phyloP scores from a whole-genome alignment of 2,888 invertebrate species.

The Eupithecia inturbata region DNA sequence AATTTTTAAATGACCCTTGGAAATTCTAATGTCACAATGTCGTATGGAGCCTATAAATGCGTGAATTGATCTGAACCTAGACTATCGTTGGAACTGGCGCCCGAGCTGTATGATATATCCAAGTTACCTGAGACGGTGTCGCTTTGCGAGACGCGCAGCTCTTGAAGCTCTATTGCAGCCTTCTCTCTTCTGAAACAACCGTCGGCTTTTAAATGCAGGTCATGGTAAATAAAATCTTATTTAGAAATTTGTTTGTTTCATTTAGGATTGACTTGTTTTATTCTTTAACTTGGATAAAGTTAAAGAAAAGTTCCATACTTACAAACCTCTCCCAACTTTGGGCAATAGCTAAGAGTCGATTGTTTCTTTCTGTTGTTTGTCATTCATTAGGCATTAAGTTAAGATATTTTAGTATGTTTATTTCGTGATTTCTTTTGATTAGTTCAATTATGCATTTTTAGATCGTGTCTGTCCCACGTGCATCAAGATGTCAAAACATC shows the following conservation, averaged over 20 bases:
- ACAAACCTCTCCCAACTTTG: neutral
- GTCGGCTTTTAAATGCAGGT: constrained; percentile 37
- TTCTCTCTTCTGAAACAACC: constrained; percentile 80
- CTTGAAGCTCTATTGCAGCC: constrained; percentile 82
- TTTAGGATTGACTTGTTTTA: neutral
- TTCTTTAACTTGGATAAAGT: neutral
- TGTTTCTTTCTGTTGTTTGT: neutral
- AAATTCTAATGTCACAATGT: constrained; percentile 42
- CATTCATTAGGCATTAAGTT: neutral
- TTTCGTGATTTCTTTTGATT: neutral
- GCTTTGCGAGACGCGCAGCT: constrained; percentile 79
- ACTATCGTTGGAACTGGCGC: constrained; percentile 75
- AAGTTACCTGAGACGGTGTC: constrained; percentile 86
- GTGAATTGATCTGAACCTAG: constrained; percentile 74
- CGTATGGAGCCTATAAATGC: constrained; percentile 60
- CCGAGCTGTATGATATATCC: constrained; percentile 79
- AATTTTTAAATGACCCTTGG: neutral
- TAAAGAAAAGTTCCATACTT: too few species aligned
- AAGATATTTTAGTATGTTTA: neutral
- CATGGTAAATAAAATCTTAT: neutral
- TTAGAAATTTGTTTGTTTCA: too few species aligned
- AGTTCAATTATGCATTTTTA: neutral
- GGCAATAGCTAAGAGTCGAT: neutral
- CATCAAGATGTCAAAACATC: neutral
- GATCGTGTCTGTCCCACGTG: too few species aligned